Percentiles rank a stretch among this genome's conserved stretches.
phyloP scores from a whole-genome alignment of 37 sponge, comb jelly and placozoan genomes.

The Beroe forskalii region DNA sequence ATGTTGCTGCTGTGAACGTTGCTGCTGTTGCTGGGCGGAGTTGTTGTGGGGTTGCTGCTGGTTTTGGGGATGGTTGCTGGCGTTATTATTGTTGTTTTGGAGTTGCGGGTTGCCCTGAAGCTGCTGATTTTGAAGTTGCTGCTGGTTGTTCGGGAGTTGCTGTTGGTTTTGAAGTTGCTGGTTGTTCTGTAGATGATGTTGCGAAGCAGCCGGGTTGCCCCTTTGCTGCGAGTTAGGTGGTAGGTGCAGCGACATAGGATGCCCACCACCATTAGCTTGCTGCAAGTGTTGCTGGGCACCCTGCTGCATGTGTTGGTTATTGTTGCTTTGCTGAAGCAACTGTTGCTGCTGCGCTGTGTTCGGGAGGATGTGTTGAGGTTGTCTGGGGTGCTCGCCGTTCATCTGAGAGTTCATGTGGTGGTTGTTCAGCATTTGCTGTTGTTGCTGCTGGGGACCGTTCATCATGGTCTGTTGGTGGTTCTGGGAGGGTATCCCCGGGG shows the following conservation, averaged over 20 bases:
- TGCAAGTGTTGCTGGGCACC: not conserved
- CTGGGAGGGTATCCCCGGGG: not conserved
- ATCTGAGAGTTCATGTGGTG: not conserved
- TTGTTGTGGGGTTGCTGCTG: too few species aligned
- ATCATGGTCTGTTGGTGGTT: not conserved
- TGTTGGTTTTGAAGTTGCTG: constrained; percentile 1
- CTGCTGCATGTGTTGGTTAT: not conserved
- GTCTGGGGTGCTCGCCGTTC: not conserved
- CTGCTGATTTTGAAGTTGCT: too few species aligned
- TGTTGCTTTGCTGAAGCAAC: not conserved
- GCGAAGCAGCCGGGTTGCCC: not conserved
- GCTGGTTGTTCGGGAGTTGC: not conserved
- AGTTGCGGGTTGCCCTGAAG: not conserved
- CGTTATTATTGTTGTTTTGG: not conserved
- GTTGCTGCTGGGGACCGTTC: not conserved
- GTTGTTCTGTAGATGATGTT: not conserved
- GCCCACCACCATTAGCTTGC: not conserved
- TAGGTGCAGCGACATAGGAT: not conserved
- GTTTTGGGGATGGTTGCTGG: not conserved
- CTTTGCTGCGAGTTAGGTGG: not conserved
- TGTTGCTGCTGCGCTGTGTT: not conserved
- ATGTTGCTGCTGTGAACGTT: too few species aligned
- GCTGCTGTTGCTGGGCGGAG: too few species aligned
- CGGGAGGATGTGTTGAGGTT: not conserved
- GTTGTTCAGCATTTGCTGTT: not conserved